Base-by-base conservation (phyloP, 23 tunicate genomes). In the Diplosoma virens region DNA sequence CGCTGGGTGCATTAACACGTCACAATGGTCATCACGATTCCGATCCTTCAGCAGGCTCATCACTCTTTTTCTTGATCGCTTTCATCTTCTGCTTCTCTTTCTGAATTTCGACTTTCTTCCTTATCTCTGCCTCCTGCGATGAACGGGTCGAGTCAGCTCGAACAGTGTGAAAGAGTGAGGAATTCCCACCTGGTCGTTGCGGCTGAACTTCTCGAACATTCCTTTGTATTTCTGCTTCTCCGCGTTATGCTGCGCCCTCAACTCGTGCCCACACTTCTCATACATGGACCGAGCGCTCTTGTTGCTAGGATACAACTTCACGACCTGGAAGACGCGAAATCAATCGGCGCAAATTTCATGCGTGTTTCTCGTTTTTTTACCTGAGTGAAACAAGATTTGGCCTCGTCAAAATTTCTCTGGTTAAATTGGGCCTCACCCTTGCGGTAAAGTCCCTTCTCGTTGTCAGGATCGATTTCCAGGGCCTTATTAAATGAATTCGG, bases 401-500 rank as follows among this genome's bases (percentile, higher is more conserved):
- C 99, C 0, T 79, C 48, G 17, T 79, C 71, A 53, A 36, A 88
- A 11, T 79, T 65, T 6, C 36, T 66, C 47, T 69, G 79, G 2
- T 61, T 58, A 29, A 74, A 61, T 0, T 31, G 30, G 0, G 92
- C 87, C 21, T 80, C 84, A 3, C 84, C 95, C 0, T 59, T 1
- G 28, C 99, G 56, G 64, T 79, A 88, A 16, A 72, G 65, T 2
- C 92, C 95, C 72, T 95, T 95, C 53, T 95, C 99, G 52, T 58
- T 95, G 0, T 66, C 37, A 17, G 71, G 21, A 41, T 95, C 99
- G 22, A 88, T 52, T 41, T 88, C 66, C 5, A 95, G 30, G 22
- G 95, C 99, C 90, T 89, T 74, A 18, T n/a, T n/a, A n/a, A n/a
- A n/a, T n/a, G n/a, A n/a, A n/a, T n/a, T 18, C 67, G 0, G 25